phyloP scores from a whole-genome alignment of 2,113 vertebrate genomes.

The Rhagologus leucostigma region DNA sequence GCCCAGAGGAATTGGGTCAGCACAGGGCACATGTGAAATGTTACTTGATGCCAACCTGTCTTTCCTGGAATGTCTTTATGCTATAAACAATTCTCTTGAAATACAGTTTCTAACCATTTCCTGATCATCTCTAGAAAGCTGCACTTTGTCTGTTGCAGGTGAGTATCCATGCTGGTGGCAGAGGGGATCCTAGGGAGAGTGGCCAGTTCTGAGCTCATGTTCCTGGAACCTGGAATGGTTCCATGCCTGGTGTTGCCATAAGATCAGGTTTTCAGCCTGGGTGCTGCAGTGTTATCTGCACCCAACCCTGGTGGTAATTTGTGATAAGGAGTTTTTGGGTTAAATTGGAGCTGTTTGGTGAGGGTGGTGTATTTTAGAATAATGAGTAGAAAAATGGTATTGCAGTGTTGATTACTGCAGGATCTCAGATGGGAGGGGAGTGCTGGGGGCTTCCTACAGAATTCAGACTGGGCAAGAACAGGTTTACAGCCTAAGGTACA shows the following conservation, averaged over 20 bases:
- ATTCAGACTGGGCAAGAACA: not conserved
- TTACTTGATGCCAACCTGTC: fast-evolving
- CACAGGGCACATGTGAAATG: fast-evolving
- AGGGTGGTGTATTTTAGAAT: not conserved
- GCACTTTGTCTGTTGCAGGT: not conserved
- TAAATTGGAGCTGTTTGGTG: not conserved
- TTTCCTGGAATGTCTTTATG: not conserved
- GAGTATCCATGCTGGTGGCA: not conserved
- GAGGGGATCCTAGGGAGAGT: not conserved
- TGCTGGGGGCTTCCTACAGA: not conserved
- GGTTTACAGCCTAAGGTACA: not conserved
- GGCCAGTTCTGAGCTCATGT: fast-evolving
- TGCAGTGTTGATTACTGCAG: not conserved
- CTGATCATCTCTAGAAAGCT: not conserved
- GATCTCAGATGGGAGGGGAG: not conserved
- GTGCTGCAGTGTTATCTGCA: not conserved
- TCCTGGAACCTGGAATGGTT: not conserved
- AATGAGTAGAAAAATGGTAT: not conserved
- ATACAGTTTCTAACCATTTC: not conserved
- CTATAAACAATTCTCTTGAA: not conserved
- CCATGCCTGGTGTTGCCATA: fast-evolving
- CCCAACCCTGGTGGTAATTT: not conserved
- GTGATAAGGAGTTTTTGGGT: not conserved
- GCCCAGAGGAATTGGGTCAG: not conserved
- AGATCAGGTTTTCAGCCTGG: not conserved